Base-by-base conservation (phyloP, 1,140 invertebrate genomes). In the Drosophila persimilis region DNA sequence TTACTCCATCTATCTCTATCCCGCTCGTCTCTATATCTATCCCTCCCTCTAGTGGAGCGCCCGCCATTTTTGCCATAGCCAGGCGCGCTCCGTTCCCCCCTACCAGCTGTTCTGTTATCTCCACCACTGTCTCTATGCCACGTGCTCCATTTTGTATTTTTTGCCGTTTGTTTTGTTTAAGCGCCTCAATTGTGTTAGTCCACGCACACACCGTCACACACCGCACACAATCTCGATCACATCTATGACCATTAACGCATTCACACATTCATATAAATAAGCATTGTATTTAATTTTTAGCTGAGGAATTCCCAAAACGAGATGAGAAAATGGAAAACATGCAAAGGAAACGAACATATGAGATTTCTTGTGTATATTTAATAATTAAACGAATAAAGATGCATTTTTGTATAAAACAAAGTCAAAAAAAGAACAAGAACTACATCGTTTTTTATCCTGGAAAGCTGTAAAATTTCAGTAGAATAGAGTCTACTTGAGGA, bases 381-480 rank as follows among this genome's bases (percentile, higher is more conserved):
- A 77, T 89, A 77, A 80, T 89, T 73, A 73, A 88, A 88, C 50
- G 72, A 89, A 89, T 90, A 86, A 90, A 86, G 83, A 90, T 79
- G 83, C 89, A 90, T 90, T 90, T 90, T 90, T 90, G 89, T 90
- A 90, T 89, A 90, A 90, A 90, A 90, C 89, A 90, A 90, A 90
- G 89, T 83, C 73, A 83, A 4, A 75, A 77, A 80, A 83, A 64
- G 50, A 67, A 26, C 24, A 26, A 26, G 65, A 39, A 15, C 1
- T 13, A 11, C n/a, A 11, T 7, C 15, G 47, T 24, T 54, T 44
- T 61, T 80, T 17, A 62, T 44, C 2, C 2, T 39, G 7, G 7
- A 6, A n/a, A 58, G 35, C 2, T 43, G 44, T 6, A 20, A 0
- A 11, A 15, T 7, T 17, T 39, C 1, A 55, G 24, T 24, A 5